phyloP scores from a whole-genome alignment of 1,140 invertebrate genomes.

The Brachionus koreanus region DNA sequence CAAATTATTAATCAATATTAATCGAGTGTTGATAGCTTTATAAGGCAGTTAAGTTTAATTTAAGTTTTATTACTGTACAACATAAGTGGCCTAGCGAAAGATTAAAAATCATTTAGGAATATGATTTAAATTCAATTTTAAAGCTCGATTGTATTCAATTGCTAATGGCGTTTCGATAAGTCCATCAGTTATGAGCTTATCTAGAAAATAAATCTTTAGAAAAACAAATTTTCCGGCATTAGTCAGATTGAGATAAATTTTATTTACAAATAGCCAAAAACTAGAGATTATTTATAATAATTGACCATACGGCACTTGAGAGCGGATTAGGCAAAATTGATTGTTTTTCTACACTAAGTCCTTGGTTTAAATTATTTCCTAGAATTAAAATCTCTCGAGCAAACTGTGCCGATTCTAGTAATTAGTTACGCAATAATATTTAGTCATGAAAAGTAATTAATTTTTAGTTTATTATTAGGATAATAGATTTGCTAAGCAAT shows the following conservation, averaged over 20 bases:
- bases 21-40: slow-evolving; percentile 16
- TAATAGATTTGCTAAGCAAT: slow-evolving; percentile 9
- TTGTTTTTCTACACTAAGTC: neutral
- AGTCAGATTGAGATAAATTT: neutral
- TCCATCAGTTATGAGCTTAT: slow-evolving; percentile 23
- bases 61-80: slow-evolving; percentile 14
- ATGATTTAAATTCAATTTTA: slow-evolving; percentile 41
- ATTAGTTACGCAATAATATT: neutral
- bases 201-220: slow-evolving; percentile 22
- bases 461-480: slow-evolving; percentile 15
- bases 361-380: neutral
- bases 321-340: neutral
- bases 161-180: slow-evolving; percentile 41
- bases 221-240: slow-evolving; percentile 34
- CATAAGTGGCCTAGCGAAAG: neutral
- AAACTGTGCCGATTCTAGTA: neutral
- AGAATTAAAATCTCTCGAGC: neutral
- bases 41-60: neutral
- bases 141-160: neutral
- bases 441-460: slow-evolving; percentile 27
- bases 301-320: neutral
- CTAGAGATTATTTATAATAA: neutral
- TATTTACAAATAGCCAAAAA: slow-evolving; percentile 21
- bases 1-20: neutral
- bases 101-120: slow-evolving; percentile 38